Base-by-base conservation (phyloP, 2,888 invertebrate genomes). In the Hirtodrosophila alboralis region DNA sequence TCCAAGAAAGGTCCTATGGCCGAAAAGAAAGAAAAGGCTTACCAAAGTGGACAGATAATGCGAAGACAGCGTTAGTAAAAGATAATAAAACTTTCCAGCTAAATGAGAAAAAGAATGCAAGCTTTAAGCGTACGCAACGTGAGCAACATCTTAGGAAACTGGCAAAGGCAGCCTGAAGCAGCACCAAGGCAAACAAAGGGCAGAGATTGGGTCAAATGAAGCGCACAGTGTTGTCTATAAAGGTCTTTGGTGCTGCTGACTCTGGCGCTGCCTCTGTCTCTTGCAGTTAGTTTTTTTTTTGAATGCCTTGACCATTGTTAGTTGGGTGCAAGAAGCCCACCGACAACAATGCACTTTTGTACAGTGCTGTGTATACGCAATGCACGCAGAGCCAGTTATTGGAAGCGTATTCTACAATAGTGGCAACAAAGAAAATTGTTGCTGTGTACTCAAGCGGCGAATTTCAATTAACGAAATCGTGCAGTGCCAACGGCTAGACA, bases 181-280 rank as follows among this genome's bases (percentile, higher is more conserved):
- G 47, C 47, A 28, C 28, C 9, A 49, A 43, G 47, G 56, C 79
- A 63, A 77, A 79, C 75, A 78, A 75, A 79, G 69, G 61, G 58
- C 66, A 66, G 56, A 75, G 72, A 78, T 79, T 79, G 62, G 41
- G 16, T 49, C 72, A 77, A 78, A 79, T 77, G 77, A 78, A 78
- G 77, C 77, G 77, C 21, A 62, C 49, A 28, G 40, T 40, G 45
- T 49, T 60, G 47, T 53, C 52, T 21, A 38, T 59, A 49, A 51
- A 51, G 37, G 41, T 47, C 23, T 45, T 33, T 2, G 16, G 5
- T 8, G 9, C 40, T 27, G 26, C 14, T 16, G 13, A n/a, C n/a
- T n/a, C 28, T 23, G 14, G 18, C 12, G 16, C 18, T 8, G 12
- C 16, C 16, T 3, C 34, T 38, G 16, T 16, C 10, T 26, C 23